Conservation (phyloP, 2,113 vertebrate genomes). For the Fulica atra region DNA sequence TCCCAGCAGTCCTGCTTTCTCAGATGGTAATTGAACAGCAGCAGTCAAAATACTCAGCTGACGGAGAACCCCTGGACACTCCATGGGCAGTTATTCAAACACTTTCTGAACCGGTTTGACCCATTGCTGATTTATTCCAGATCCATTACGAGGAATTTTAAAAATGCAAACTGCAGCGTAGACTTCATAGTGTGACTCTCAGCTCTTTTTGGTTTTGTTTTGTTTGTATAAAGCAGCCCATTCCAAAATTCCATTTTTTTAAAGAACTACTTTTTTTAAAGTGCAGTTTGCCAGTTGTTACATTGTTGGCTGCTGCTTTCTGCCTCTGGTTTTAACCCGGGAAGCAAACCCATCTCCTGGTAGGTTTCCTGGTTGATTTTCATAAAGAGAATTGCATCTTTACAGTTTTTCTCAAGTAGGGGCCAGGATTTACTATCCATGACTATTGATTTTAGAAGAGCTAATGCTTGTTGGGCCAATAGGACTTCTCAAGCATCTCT, state of each 20-base stretch:
- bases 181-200: background rate
- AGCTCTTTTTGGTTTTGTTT: background rate
- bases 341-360: background rate
- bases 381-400: background rate
- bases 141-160: slow-evolving; percentile 22
- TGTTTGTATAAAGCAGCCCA: background rate
- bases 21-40: slow-evolving; percentile 37
- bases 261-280: background rate
- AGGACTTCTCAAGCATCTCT: background rate
- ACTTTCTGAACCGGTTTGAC: slow-evolving; percentile 65
- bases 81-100: slow-evolving; percentile 66
- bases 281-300: background rate
- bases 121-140: slow-evolving; percentile 68
- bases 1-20: slow-evolving; percentile 34
- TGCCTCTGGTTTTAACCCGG: background rate
- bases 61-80: slow-evolving; percentile 26
- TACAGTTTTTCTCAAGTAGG: background rate
- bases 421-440: background rate
- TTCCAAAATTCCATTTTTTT: background rate
- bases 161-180: slow-evolving; percentile 21
- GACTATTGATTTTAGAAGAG: slow-evolving; percentile 5
- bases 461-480: background rate
- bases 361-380: background rate
- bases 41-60: slow-evolving; percentile 33
- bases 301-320: background rate